Percentiles rank a stretch among this genome's conserved stretches.
Evolutionary conservation across 2,888 invertebrate genomes (phyloP).

Genomic region (Electrophaes corylata): DNA sequence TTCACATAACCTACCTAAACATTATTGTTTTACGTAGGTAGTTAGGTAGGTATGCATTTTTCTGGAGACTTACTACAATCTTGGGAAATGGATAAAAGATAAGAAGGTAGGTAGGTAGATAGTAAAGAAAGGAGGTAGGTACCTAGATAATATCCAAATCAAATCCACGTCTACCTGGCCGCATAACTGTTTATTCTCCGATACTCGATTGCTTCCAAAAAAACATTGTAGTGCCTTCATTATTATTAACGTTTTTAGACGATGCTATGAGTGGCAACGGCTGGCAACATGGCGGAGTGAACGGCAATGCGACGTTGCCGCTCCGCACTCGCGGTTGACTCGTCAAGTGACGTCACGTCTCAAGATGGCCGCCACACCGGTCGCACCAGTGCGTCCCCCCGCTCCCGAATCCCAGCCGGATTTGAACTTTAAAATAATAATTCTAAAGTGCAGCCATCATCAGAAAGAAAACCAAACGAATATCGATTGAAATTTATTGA

Average conservation of each 20-base stretch:
- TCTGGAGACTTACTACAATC: too few species aligned
- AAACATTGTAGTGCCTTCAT: conserved; percentile 53
- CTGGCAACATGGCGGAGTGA: conserved; percentile 59
- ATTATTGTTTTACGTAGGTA: too few species aligned
- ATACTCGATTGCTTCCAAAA: conserved; percentile 74
- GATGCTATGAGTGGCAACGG: conserved; percentile 48
- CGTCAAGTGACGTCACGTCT: conserved; percentile 85
- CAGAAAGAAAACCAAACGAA: conserved; percentile 79
- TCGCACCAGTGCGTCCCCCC: conserved; percentile 71
- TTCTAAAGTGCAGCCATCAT: conserved; percentile 73
- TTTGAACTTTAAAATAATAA: conserved; percentile 75
- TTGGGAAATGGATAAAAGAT: too few species aligned
- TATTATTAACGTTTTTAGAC: conserved; percentile 73
- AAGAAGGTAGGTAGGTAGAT: too few species aligned
- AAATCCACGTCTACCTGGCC: conserved; percentile 67
- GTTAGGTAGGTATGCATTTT: too few species aligned
- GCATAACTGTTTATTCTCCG: conserved; percentile 78
- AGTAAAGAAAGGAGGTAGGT: not conserved
- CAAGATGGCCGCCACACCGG: conserved; percentile 83
- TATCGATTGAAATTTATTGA: conserved; percentile 81
- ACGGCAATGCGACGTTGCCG: conserved; percentile 74
- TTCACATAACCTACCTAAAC: too few species aligned
- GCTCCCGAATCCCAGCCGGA: conserved; percentile 75
- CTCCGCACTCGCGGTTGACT: conserved; percentile 75
- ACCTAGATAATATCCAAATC: conserved; percentile 1